Conservation (phyloP, 1,140 invertebrate genomes). For the Listronotus oregonensis region DNA sequence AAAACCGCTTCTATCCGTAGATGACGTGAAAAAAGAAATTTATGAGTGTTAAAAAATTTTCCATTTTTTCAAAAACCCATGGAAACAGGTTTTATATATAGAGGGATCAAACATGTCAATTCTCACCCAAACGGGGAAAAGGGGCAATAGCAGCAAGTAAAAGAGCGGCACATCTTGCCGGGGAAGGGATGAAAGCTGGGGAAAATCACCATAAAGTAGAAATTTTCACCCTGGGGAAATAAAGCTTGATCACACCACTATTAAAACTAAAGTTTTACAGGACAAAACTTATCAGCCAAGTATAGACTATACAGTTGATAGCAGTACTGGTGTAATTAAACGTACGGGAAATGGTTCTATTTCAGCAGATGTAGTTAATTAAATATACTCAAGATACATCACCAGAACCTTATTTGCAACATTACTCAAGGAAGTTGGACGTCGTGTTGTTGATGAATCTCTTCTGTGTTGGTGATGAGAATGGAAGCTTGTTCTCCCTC, state of each 20-base stretch:
- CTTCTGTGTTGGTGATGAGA: not conserved
- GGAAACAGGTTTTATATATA: too few species aligned
- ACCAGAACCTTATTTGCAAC: not conserved
- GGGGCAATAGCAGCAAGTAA: not conserved
- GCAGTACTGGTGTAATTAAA: too few species aligned
- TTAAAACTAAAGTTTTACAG: not conserved
- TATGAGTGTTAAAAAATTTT: too few species aligned
- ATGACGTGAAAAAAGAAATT: too few species aligned
- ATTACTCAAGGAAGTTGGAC: not conserved
- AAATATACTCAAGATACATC: not conserved
- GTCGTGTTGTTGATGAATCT: not conserved
- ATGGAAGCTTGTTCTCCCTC: not conserved
- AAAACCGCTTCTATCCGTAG: too few species aligned
- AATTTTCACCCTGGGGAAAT: not conserved
- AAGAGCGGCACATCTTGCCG: not conserved
- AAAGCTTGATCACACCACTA: not conserved
- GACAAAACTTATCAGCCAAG: not conserved
- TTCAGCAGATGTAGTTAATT: not conserved
- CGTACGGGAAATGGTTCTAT: not conserved
- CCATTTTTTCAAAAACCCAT: too few species aligned
- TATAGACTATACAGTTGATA: too few species aligned
- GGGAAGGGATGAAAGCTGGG: not conserved
- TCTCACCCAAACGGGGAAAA: too few species aligned
- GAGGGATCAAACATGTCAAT: too few species aligned
- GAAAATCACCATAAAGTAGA: not conserved